Percentiles rank a stretch among this genome's conserved stretches.
Conservation (phyloP, 2,888 invertebrate genomes). For the Kuschelorhynchus macadamiae region DNA sequence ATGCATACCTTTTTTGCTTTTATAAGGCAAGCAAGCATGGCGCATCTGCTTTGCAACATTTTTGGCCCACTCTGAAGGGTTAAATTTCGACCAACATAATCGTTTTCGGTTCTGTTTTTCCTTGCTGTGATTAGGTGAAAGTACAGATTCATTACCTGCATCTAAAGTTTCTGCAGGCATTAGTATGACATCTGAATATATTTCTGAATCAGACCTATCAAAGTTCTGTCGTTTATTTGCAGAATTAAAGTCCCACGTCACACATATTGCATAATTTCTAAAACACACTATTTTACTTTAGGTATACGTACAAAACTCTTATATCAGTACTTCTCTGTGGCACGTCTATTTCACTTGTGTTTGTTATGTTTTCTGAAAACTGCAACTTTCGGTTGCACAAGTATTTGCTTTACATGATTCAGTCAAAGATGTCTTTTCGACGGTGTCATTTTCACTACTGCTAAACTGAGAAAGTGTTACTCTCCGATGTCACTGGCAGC, state of each 20-base stretch:
- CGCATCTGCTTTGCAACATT: slow-evolving; percentile 16
- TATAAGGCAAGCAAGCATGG: slow-evolving; percentile 13
- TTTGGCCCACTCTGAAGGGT: slow-evolving; percentile 15
- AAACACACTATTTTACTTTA: slow-evolving; percentile 1
- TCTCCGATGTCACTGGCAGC: slow-evolving; percentile 6
- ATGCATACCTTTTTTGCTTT: slow-evolving; percentile 10
- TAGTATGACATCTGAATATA: slow-evolving; percentile 9
- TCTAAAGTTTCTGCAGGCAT: slow-evolving; percentile 12
- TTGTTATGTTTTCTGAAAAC: slow-evolving; percentile 5
- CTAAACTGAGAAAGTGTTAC: slow-evolving; percentile 12
- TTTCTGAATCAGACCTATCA: slow-evolving; percentile 16
- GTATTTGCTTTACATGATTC: slow-evolving; percentile 10
- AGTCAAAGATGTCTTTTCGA: slow-evolving; percentile 6
- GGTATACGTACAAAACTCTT: not conserved
- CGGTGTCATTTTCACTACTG: slow-evolving; percentile 8
- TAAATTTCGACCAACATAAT: slow-evolving; percentile 14
- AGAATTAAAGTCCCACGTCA: slow-evolving; percentile 7
- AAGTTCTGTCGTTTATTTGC: slow-evolving; percentile 8
- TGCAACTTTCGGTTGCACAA: slow-evolving; percentile 4
- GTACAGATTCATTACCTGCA: slow-evolving; percentile 13
- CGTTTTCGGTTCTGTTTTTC: not conserved
- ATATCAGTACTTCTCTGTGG: slow-evolving; percentile 6
- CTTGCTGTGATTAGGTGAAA: slow-evolving; percentile 8
- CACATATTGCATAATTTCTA: slow-evolving; percentile 1
- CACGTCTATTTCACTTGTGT: slow-evolving; percentile 5